Evolutionary conservation across 37 sponge, comb jelly and placozoan species (phyloP), one percentile per base, ranked within the genome.

Genomic region (Ianthella basta): DNA sequence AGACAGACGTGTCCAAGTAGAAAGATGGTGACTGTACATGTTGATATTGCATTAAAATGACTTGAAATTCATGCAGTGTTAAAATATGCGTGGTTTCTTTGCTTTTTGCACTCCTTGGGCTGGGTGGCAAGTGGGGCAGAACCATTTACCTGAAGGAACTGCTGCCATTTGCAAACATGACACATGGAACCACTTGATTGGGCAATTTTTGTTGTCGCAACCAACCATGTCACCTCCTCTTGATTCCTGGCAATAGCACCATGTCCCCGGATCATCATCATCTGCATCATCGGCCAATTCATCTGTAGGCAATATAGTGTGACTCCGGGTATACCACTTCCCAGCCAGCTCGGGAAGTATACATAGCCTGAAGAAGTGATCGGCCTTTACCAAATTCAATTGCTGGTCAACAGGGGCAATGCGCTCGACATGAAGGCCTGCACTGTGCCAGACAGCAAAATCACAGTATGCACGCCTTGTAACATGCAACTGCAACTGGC

Each of bases 181-280:
- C 59, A 15, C 15, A 57, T 57, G 59, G 59, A 57, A 57, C 59
- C 59, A 57, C 18, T 57, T 57, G 18, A 57, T 57, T 20, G 15
- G 15, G 59, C 59, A 57, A 18, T 57, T 57, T 20, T 18, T 15
- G 68, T 78, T 83, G 37, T 88, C 88, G 60, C 88, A 88, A 0
- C 57, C 83, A 78, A 75, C 37, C 88, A 88, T 88, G 5, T 82
- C 83, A 33, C 88, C 88, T 64, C 84, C 80, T 63, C 75, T 83
- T 20, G 14, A 4, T 30, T 69, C 77, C 36, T 72, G 25, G 44
- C 88, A 87, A 41, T 60, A 60, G 56, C 88, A 88, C 80, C 83
- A 88, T 15, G 25, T 77, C 21, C 84, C 88, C 53, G 59, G 56
- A 75, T 83, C 84, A 27, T 83, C 80, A 20, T 83, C 80, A 29